These are phyloP conservation scores for Poecilia latipinna DNA, from an alignment of 2,113 vertebrate genomes.

Conservation along the genomic window DNA sequence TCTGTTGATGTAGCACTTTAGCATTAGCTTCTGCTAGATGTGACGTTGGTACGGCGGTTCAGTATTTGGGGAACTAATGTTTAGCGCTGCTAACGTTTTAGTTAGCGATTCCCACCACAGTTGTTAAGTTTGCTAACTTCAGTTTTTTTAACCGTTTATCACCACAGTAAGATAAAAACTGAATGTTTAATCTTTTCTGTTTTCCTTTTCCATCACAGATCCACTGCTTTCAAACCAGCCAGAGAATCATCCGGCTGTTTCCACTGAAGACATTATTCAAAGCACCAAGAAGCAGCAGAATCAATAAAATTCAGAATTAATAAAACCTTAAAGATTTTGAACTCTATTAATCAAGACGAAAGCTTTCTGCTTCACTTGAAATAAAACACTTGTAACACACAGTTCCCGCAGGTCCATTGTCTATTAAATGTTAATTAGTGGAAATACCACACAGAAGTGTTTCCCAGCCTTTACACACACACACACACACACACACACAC, in stretches of 20 bases:
- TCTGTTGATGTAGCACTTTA: no score
- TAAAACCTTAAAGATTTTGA: slow-evolving; percentile 24
- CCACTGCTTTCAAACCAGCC: no score
- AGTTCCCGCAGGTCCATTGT: slow-evolving; percentile 2
- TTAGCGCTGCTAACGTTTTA: no score
- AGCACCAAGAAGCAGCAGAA: neutral
- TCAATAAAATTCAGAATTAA: slow-evolving; percentile 15
- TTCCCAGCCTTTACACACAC: slow-evolving; percentile 18
- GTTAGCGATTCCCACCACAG: no score
- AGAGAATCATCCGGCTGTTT: neutral
- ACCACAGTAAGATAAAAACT: no score
- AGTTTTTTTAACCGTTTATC: no score
- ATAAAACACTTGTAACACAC: slow-evolving; percentile 26
- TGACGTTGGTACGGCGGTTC: no score
- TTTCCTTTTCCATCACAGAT: no score
- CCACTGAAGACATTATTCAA: slow-evolving; percentile 2
- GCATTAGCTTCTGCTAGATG: no score
- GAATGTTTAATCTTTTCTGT: no score
- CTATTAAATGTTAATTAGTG: slow-evolving; percentile 57
- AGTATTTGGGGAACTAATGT: no score
- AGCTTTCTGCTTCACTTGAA: slow-evolving; percentile 16
- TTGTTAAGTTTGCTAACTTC: no score
- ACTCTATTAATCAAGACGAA: slow-evolving; percentile 22
- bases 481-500: neutral
- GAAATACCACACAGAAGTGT: slow-evolving; percentile 36